Conservation (phyloP, 2,797 vertebrate genomes). For the Spinibarbus caldwelli region DNA sequence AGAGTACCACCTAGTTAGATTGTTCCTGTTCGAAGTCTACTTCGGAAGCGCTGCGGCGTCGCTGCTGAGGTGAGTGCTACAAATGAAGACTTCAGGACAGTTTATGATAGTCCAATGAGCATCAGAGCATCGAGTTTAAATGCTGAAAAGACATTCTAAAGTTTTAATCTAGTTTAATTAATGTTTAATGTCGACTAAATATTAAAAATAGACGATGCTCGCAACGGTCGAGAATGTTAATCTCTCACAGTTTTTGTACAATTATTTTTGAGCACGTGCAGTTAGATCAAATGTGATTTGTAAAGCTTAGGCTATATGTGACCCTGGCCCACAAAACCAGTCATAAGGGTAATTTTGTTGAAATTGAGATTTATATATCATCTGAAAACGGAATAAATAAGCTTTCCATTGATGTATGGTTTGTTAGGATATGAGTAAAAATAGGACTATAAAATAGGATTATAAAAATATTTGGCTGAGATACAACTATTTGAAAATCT, state of each 20-base stretch:
- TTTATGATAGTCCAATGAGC: neutral
- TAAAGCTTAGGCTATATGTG: neutral
- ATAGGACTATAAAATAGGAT: no score
- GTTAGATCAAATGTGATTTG: neutral
- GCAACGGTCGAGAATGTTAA: neutral
- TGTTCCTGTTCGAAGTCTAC: neutral
- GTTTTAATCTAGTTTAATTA: neutral
- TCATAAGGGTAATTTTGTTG: no score
- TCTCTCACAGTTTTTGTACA: neutral
- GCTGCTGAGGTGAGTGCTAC: conserved; percentile 7
- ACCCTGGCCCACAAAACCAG: no score
- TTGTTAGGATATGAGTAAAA: no score
- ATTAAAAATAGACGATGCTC: neutral
- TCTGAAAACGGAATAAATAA: no score
- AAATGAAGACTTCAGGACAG: neutral
- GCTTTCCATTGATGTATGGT: no score
- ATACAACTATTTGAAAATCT: no score
- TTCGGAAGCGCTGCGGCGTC: neutral
- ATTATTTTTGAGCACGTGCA: neutral
- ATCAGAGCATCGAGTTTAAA: neutral
- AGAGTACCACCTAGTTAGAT: no score
- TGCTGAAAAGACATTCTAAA: neutral
- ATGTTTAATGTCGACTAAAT: neutral
- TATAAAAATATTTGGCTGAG: no score
- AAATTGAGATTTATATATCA: no score